Base-by-base conservation (phyloP, 2,888 invertebrate species). In the Epinotia brunnichana region DNA sequence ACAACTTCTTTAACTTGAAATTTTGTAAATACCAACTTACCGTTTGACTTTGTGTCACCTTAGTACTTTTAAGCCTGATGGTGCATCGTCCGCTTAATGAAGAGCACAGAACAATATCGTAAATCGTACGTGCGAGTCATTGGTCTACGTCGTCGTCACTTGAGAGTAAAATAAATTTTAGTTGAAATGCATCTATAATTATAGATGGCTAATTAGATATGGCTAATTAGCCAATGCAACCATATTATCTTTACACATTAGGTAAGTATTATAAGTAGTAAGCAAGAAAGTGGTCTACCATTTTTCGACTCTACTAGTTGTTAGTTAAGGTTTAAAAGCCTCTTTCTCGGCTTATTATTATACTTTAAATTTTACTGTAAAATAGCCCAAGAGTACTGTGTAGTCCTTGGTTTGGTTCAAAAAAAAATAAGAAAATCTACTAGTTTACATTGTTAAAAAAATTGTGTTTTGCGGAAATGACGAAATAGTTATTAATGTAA, bases 1-100 rank as follows among this genome's bases (percentile, higher is more conserved):
- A 44, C 19, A 73, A 59, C 44, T 57, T 63, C 39, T 56, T 5
- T 61, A 24, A 54, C 24, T 60, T 61, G n/a, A 53, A 51, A 53
- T 48, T 2, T 9, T 2, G 24, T 63, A 53, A n/a, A 7, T 51
- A 15, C 3, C 29, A 17, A n/a, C 48, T 13, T 48, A n/a, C 44
- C 15, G 15, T 48, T 48, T 7, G 7, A 48, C 15, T 44, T 13
- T 44, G 13, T 15, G 15, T 4, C 44, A 44, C 15, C 44, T 44
- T 15, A 44, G 13, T 44, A 15, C 3, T 15, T 15, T 44, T 13
- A 17, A 13, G 39, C 1, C 2, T 13, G 11, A 48, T 29, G 44
- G 48, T 67, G 44, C 67, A 67, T 29, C 41, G 29, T 48, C 66
- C 41, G 41, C 66, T 44, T 39, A 4, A 24, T 56, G n/a, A 41